Evolutionary conservation across 2,113 vertebrate genomes (phyloP), one percentile per base, ranked within the genome.

Genomic region (Dipodomys ordii): DNA sequence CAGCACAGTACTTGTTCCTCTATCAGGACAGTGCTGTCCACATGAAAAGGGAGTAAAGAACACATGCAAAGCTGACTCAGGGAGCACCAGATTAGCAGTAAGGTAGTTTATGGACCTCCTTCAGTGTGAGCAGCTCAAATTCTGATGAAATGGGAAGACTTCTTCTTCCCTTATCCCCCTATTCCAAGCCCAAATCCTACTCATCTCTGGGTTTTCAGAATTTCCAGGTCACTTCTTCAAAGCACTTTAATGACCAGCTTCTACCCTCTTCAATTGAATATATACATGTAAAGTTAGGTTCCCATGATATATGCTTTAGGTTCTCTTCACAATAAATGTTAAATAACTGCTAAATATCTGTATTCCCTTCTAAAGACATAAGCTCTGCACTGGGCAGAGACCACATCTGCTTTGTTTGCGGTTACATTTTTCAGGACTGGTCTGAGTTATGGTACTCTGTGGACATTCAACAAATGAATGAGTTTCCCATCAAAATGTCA

Each of bases 211-310:
- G 30, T 35, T 88, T 72, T 85, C 67, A 83, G 39, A 87, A 77
- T 76, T 83, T 72, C 71, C 53, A 82, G 65, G 74, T 76, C n/a
- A 78, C 18, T 91, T 88, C 68, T 94, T 94, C 88, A 91, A 72
- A 77, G 57, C 85, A 90, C 0, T 81, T 90, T 82, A 72, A 72
- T 53, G 35, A 95, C 5, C 53, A 91, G 67, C 2, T 7, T 32
- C 28, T 12, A n/a, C 25, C 46, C 25, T 49, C 18, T 12, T 25
- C 32, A 22, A 76, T 57, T 71, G 69, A 72, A 72, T 35, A 79
- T 4, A 67, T 15, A 78, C 30, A 88, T 16, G 30, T 44, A 74
- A 84, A 92, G 64, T 77, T 64, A 91, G 28, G 53, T 35, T 28
- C 49, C 67, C 6, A 25, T 30, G 18, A 92, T 25, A 44, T 1